Base-by-base conservation (phyloP, 2,113 vertebrate species). In the Oreochromis spilurus region DNA sequence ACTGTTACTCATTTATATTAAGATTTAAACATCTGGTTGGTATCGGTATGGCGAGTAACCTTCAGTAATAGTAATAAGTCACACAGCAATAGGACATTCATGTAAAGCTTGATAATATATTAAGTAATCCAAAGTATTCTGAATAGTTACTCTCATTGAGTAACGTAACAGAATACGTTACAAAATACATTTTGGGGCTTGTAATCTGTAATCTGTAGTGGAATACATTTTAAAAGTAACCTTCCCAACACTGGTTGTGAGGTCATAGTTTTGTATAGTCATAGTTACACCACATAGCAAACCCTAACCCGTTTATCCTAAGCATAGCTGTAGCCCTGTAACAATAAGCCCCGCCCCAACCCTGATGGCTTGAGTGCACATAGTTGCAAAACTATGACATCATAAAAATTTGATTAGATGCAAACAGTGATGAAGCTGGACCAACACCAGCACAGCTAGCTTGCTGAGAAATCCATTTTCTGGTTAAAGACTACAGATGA, bases 151-250 rank as follows among this genome's bases (percentile, higher is more conserved):
- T 24, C 6, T 55, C 6, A 1, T 0, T 13, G 21, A 55, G 53
- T 24, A 55, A 26, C 0, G 2, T 13, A 7, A 55, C 0, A 0
- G 12, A 55, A 55, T 8, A 57, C 0, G 0, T 57, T 29, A 16
- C 55, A 29, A 0, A 29, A 57, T 57, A 57, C 24, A 29, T 14
- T 57, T 57, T 1, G 2, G 54, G 12, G 2, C 54, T 2, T 26
- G 54, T 55, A 55, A 1, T 26, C 11, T 55, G 54, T 26, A 26
- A 26, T 57, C 54, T 57, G 24, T 14, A 57, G 0, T 26, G 7
- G 12, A 0, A 8, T 29, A 29, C 54, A 57, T 8, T 57, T 14
- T 8, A 3, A 26, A 57, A 57, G 4, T 26, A 57, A 26, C 12
- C 54, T 57, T 14, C 0, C 12, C 54, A 57, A 26, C 54, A 57